Conservation (phyloP, 2,888 invertebrate species). For the Unio pictorum region DNA sequence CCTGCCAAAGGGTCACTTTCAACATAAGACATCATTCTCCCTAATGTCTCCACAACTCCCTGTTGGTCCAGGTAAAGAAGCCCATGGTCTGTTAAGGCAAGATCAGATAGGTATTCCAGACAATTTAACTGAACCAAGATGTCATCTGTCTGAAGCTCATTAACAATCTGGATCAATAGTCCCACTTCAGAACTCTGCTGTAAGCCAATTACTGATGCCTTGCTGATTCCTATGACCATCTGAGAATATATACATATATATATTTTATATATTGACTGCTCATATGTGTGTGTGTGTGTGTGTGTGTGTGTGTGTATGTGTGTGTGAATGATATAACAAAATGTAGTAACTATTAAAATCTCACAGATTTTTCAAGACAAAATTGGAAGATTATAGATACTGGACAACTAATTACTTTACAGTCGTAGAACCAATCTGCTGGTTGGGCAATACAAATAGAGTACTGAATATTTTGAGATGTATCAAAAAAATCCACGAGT, state of each 20-base stretch:
- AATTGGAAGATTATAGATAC: too few relatives aligned
- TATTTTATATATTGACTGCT: too few relatives aligned
- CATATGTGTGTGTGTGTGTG: too few relatives aligned
- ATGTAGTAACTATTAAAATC: too few relatives aligned
- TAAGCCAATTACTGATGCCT: slow-evolving; percentile 76
- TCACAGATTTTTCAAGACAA: too few relatives aligned
- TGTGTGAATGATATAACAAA: too few relatives aligned
- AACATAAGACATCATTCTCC: slow-evolving; percentile 77
- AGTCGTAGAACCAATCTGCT: too few relatives aligned
- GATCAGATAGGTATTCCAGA: slow-evolving; percentile 82
- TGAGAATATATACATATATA: slow-evolving; percentile 4
- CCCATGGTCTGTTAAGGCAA: slow-evolving; percentile 83
- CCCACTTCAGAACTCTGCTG: slow-evolving; percentile 77
- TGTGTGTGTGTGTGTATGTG: too few relatives aligned
- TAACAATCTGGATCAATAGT: slow-evolving; percentile 79
- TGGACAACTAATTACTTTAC: too few relatives aligned
- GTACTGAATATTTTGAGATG: too few relatives aligned
- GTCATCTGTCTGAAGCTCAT: slow-evolving; percentile 81
- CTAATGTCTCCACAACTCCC: slow-evolving; percentile 79
- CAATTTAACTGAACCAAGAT: slow-evolving; percentile 85
- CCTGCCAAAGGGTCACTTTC: slow-evolving; percentile 77
- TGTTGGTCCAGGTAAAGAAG: slow-evolving; percentile 81
- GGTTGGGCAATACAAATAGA: too few relatives aligned
- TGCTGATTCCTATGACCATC: slow-evolving; percentile 58
- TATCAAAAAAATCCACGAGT: too few relatives aligned